Conservation (phyloP, 2,888 invertebrate genomes). For the Drosophila demipolita region DNA sequence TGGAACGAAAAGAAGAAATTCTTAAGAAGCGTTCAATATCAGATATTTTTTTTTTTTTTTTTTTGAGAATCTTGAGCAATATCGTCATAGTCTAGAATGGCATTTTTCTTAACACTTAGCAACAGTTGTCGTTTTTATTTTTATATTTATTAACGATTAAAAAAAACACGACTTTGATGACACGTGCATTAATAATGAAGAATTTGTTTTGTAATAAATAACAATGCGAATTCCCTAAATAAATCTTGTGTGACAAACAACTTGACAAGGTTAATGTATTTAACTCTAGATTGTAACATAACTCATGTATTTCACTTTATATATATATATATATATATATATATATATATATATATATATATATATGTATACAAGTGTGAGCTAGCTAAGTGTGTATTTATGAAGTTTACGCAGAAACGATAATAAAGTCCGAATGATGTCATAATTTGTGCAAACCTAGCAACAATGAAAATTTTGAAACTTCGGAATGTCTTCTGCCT, state of each 20-base stretch:
- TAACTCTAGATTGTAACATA: slow-evolving; percentile 10
- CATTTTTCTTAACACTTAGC: not conserved
- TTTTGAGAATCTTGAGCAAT: not conserved
- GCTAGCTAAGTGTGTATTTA: slow-evolving; percentile 3
- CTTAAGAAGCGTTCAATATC: no score
- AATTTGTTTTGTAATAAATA: slow-evolving; percentile 14
- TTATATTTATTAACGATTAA: not conserved
- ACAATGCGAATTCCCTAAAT: slow-evolving; percentile 2
- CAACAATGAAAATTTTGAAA: slow-evolving; percentile 31
- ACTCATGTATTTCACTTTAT: not conserved
- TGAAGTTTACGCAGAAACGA: slow-evolving; percentile 67
- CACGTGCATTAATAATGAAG: slow-evolving; percentile 5
- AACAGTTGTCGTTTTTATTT: not conserved
- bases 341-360: not conserved
- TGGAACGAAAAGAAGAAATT: not conserved
- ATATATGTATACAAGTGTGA: slow-evolving; percentile 5
- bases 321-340: not conserved
- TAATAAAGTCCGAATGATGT: slow-evolving; percentile 72
- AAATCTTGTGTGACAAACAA: slow-evolving; percentile 7
- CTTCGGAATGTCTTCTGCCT: slow-evolving; percentile 45
- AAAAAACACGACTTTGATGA: not conserved
- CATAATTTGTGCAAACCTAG: slow-evolving; percentile 61
- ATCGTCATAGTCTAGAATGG: not conserved
- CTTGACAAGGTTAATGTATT: slow-evolving; percentile 17
- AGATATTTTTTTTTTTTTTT: no score